Evolutionary conservation across 2,113 vertebrate species (phyloP), one percentile per base, ranked within the genome.

Genomic region (Sander vitreus): DNA sequence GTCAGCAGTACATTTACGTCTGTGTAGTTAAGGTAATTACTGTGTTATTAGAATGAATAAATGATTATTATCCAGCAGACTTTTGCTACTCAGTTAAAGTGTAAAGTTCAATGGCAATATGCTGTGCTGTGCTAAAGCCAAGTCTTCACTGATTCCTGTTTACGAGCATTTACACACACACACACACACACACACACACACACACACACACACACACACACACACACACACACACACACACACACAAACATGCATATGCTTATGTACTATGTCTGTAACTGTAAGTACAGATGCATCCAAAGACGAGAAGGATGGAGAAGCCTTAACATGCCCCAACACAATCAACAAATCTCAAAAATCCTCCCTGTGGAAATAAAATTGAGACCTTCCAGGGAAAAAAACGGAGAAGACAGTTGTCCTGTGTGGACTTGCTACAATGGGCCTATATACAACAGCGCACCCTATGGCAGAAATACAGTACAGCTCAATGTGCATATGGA

Each of bases 261-360:
- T 23, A 14, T 60, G 14, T 55, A 43, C 39, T 11, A 55, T 39
- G 72, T 47, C 47, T 48, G 30, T 3, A 60, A 75, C 88, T 71
- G 69, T 59, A 27, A 68, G 50, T 63, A 73, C 48, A 76, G 63
- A 87, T 83, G 36, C 81, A 72, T 78, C 45, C 47, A 58, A 78
- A 74, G 64, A 86, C 70, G 59, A 80, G 50, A 75, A 75, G 77
- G 82, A 82, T 60, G 55, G 65, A 83, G 72, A 73, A 89, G 94
- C 84, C 76, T 64, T 58, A 92, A 91, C 96, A 92, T 91, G 95
- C 67, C 85, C 54, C 54, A 62, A 92, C 87, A 87, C 76, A 91
- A 90, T 86, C 87, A 91, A 75, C 47, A 92, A 92, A 93, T 94
- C 91, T 90, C 77, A 91, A 88, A 93, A 86, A 94, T 95, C 90